Evolutionary conservation across 1,140 invertebrate genomes (phyloP).

Genomic region (Aphidius ervi): DNA sequence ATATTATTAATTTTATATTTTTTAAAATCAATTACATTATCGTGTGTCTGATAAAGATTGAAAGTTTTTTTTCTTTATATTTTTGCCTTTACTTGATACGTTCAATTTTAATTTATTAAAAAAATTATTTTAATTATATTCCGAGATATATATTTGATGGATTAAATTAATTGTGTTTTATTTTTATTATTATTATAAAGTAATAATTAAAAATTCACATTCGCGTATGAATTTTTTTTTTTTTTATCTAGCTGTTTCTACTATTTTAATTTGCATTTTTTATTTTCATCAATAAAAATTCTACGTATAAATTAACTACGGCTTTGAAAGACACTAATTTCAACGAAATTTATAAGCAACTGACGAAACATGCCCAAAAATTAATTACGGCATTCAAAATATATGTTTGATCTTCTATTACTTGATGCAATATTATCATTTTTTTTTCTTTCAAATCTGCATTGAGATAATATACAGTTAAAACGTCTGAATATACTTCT

Average conservation of each 20-base stretch:
- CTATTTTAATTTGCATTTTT: conserved; percentile 2
- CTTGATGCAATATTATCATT: conserved; percentile 27
- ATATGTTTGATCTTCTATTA: conserved; percentile 32
- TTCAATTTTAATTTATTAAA: too few relatives aligned
- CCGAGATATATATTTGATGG: too few relatives aligned
- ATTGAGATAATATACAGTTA: neutral
- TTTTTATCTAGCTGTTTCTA: conserved; percentile 6
- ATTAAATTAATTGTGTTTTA: neutral
- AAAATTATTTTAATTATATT: too few relatives aligned
- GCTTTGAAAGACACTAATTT: conserved; percentile 27
- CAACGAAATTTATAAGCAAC: conserved; percentile 42
- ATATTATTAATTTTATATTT: too few relatives aligned
- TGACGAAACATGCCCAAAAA: conserved; percentile 50
- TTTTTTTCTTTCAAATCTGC: conserved; percentile 17
- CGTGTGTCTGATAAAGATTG: too few relatives aligned
- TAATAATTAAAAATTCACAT: conserved; percentile 16
- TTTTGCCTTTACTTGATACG: too few relatives aligned
- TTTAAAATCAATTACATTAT: too few relatives aligned
- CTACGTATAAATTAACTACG: conserved; percentile 27
- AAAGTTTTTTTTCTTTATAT: too few relatives aligned
- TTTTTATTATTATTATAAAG: conserved; percentile 2
- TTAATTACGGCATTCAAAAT: conserved; percentile 45
- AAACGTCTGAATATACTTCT: conserved; percentile 18
- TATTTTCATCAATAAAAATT: conserved; percentile 18
- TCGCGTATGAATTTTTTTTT: conserved; percentile 10